These are phyloP conservation scores for Opisthocomus hoazin DNA, from an alignment of 2,113 vertebrate genomes.

Conservation along the genomic window DNA sequence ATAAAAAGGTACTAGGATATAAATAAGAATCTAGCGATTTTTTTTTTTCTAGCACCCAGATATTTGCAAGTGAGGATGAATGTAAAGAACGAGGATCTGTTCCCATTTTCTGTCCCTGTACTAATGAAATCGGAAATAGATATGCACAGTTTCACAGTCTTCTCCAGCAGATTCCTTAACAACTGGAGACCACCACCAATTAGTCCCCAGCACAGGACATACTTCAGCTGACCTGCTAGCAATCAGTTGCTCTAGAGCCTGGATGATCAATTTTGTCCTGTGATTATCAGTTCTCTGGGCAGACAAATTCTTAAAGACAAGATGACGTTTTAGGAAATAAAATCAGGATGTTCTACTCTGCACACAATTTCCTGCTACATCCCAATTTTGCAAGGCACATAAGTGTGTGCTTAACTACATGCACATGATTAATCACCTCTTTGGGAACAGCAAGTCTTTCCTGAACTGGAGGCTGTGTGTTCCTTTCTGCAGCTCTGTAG, in stretches of 20 bases:
- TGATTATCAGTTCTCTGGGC: background rate
- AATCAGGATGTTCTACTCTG: conserved; percentile 17
- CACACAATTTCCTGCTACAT: background rate
- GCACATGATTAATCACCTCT: background rate
- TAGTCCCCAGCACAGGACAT: background rate
- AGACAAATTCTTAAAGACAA: conserved; percentile 14
- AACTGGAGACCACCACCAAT: background rate
- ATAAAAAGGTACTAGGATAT: background rate
- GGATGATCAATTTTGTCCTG: background rate
- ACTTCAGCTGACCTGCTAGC: background rate
- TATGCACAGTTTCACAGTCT: background rate
- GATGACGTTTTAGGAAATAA: background rate
- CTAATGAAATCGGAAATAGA: background rate
- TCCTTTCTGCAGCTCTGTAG: background rate
- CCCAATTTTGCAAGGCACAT: background rate
- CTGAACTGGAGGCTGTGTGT: background rate
- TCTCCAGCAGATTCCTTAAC: background rate
- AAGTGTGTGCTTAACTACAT: background rate
- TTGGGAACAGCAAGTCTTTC: background rate
- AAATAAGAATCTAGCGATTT: background rate
- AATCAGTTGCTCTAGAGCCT: background rate
- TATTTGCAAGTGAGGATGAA: background rate
- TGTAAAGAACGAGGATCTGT: background rate
- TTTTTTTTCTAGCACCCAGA: background rate
- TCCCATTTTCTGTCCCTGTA: background rate